phyloP scores from a whole-genome alignment of 2,113 vertebrate genomes.

The Atractosteus spatula region DNA sequence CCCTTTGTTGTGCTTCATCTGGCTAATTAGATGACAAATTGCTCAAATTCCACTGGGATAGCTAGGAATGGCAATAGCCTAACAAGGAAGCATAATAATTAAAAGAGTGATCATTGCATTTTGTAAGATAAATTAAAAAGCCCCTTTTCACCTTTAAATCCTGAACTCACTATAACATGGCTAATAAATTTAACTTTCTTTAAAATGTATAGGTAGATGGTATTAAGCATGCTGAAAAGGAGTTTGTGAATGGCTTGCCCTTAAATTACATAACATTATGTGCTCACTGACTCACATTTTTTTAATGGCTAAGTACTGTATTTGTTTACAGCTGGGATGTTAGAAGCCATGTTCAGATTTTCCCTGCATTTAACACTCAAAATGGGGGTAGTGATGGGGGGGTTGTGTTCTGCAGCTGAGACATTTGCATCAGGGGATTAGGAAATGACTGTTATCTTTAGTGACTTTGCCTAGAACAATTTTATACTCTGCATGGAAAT shows the following conservation, averaged over 20 bases:
- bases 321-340: background rate
- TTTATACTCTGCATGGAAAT: background rate
- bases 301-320: background rate
- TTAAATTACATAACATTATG: constrained; percentile 29
- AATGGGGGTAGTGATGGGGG: background rate
- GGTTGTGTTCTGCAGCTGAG: background rate
- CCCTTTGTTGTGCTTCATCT: constrained; percentile 65
- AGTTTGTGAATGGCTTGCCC: background rate
- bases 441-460: background rate
- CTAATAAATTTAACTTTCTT: too few species aligned
- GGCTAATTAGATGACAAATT: constrained; percentile 68
- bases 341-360: background rate
- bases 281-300: constrained; percentile 20
- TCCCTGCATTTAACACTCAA: background rate
- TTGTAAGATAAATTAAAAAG: background rate
- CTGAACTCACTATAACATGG: background rate
- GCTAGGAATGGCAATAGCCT: constrained; percentile 50
- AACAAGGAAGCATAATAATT: constrained; percentile 22
- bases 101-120: constrained; percentile 20
- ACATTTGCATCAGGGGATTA: background rate
- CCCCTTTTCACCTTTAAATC: background rate
- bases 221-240: background rate
- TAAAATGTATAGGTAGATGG: too few species aligned
- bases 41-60: constrained; percentile 59
- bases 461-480: constrained; percentile 1